phyloP scores from a whole-genome alignment of 2,113 vertebrate species.

The Fukomys damarensis region DNA sequence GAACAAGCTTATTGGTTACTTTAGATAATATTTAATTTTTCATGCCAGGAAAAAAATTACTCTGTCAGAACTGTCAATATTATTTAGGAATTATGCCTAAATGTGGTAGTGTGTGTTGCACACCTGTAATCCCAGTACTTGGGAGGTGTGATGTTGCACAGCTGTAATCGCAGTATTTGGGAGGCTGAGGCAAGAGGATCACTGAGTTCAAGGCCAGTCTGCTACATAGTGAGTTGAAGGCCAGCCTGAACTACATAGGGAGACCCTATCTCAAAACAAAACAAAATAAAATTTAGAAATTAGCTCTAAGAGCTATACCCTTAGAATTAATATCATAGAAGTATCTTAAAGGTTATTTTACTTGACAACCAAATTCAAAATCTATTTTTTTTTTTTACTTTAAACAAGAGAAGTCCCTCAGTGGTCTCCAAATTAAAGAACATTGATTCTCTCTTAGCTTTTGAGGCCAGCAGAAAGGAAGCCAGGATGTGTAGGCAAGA shows the following conservation, averaged over 20 bases:
- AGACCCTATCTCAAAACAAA: neutral
- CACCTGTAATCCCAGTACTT: too few relatives aligned
- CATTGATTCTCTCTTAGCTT: slow-evolving; percentile 86
- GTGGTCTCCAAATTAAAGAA: slow-evolving; percentile 44
- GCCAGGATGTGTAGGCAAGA: slow-evolving; percentile 89
- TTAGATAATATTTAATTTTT: slow-evolving; percentile 3
- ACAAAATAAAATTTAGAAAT: slow-evolving; percentile 24
- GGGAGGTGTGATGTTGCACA: neutral
- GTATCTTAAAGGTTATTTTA: slow-evolving; percentile 42
- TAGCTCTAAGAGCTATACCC: neutral
- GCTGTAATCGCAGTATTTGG: neutral
- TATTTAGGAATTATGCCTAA: slow-evolving; percentile 18
- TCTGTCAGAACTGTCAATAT: neutral
- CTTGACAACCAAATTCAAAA: slow-evolving; percentile 38
- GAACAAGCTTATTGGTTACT: slow-evolving; percentile 26
- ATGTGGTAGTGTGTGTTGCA: too few relatives aligned
- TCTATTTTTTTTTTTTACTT: slow-evolving; percentile 25
- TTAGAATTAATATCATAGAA: slow-evolving; percentile 2
- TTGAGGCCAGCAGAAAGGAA: slow-evolving; percentile 91
- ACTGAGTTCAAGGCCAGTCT: neutral
- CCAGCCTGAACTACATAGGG: neutral
- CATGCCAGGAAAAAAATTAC: neutral
- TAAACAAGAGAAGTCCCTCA: neutral
- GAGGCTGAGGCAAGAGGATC: neutral
- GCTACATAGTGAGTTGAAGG: neutral